A percentile compares a stretch with the other conserved stretches of the same genome.
phyloP scores from a whole-genome alignment of 2,797 vertebrate species.

The Xenentodon cancila region DNA sequence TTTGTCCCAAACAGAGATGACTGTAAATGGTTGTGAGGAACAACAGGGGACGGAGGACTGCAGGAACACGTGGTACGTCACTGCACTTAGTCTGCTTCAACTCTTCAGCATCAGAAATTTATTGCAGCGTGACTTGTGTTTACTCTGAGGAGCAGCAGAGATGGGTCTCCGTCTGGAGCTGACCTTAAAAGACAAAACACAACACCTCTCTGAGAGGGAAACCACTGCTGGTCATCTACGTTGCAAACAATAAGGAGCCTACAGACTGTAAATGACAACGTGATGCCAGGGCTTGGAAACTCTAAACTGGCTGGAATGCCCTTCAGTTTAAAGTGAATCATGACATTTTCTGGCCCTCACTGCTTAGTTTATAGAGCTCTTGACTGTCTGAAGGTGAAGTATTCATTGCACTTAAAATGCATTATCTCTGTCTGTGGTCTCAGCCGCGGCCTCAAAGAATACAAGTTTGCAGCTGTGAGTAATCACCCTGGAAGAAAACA shows the following conservation, averaged over 20 bases:
- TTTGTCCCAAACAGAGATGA: constrained; percentile 43
- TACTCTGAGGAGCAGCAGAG: constrained; percentile 44
- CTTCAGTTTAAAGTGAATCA: constrained; percentile 42
- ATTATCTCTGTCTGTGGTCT: constrained; percentile 37
- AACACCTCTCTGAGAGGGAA: constrained; percentile 52
- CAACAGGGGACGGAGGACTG: constrained; percentile 27
- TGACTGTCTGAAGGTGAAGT: constrained; percentile 22
- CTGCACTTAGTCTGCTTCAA: constrained; percentile 41
- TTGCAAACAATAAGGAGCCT: constrained; percentile 45
- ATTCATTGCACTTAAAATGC: constrained; percentile 28
- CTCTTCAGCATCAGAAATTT: constrained; percentile 37
- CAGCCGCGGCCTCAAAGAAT: constrained; percentile 34
- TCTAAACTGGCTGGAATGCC: constrained; percentile 39
- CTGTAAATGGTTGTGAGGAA: constrained; percentile 66
- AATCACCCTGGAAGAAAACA: constrained; percentile 6
- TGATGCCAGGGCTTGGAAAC: constrained; percentile 56
- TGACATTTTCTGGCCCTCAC: constrained; percentile 3
- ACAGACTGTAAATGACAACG: constrained; percentile 39
- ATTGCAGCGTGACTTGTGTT: constrained; percentile 62
- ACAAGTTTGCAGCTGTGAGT: constrained; percentile 31
- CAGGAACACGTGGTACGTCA: constrained; percentile 46
- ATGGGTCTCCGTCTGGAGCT: constrained; percentile 5
- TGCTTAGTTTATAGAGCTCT: constrained; percentile 36
- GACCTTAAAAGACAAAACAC: constrained; percentile 57
- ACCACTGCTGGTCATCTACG: constrained; percentile 30